Conservation (phyloP, 2,888 invertebrate genomes). For the Dicycla oo region DNA sequence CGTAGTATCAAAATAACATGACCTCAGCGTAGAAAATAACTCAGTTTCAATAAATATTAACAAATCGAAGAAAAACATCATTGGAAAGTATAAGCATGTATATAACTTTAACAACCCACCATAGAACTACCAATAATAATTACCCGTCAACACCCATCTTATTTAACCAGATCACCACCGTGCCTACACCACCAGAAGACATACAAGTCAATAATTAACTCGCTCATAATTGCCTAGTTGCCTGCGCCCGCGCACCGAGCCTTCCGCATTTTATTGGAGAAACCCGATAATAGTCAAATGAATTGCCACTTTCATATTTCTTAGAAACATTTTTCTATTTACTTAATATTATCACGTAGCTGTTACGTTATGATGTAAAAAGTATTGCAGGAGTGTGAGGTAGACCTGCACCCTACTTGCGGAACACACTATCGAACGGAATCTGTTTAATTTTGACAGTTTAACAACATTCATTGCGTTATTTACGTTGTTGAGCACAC, state of each 20-base stretch:
- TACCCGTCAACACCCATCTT: not conserved
- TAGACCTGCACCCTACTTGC: no score
- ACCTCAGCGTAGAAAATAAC: no score
- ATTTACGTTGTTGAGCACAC: no score
- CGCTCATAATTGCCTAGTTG: conserved; percentile 47
- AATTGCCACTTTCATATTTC: conserved; percentile 54
- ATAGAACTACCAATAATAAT: not conserved
- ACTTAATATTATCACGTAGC: conserved; percentile 2
- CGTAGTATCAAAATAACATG: no score
- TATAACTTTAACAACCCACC: no score
- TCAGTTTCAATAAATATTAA: no score
- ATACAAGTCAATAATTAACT: conserved; percentile 50
- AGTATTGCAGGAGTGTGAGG: not conserved
- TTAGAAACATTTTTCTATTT: conserved; percentile 49
- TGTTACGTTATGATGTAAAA: not conserved
- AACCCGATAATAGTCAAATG: conserved; percentile 59
- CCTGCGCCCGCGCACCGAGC: conserved; percentile 21
- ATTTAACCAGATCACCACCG: conserved; percentile 31
- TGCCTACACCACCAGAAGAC: conserved; percentile 15
- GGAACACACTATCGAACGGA: no score
- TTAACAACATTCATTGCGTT: no score
- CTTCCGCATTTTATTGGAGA: conserved; percentile 65
- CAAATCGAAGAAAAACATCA: no score
- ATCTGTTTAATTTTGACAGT: no score
- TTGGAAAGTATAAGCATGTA: no score